These are phyloP conservation scores for Leptopilina clavipes DNA, from an alignment of 1,140 invertebrate species.

Conservation along the genomic window DNA sequence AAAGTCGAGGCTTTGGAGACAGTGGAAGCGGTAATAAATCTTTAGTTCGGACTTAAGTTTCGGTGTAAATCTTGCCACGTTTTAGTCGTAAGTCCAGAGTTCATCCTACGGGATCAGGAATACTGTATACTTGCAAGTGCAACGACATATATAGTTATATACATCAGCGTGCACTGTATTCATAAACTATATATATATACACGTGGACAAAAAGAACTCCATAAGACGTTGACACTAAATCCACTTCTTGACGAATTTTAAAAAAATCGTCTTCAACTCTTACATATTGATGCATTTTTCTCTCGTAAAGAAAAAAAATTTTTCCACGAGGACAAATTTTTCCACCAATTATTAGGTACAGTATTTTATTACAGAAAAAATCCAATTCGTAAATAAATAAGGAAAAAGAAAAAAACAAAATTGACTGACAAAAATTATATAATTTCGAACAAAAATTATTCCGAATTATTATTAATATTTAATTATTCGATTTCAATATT, in stretches of 20 bases:
- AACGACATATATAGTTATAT: constrained; percentile 57
- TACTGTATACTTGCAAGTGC: constrained; percentile 64
- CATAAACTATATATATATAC: not conserved
- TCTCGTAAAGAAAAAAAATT: constrained; percentile 36
- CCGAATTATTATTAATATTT: too few species aligned
- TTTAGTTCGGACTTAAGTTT: constrained; percentile 71
- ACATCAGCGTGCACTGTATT: constrained; percentile 32
- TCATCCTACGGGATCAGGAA: constrained; percentile 72
- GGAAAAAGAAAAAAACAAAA: too few species aligned
- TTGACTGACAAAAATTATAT: too few species aligned
- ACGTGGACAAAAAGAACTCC: constrained; percentile 46
- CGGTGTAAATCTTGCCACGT: constrained; percentile 74
- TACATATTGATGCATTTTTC: constrained; percentile 63
- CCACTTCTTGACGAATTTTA: constrained; percentile 70
- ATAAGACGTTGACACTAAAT: constrained; percentile 62
- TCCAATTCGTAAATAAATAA: too few species aligned
- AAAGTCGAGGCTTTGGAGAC: constrained; percentile 48
- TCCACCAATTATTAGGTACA: too few species aligned
- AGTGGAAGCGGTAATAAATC: constrained; percentile 68
- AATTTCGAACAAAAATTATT: too few species aligned
- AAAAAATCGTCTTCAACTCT: constrained; percentile 62
- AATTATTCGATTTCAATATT: too few species aligned
- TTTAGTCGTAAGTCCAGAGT: constrained; percentile 73
- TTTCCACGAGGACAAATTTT: constrained; percentile 30
- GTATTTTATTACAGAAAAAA: too few species aligned